Conservation (phyloP, 1,140 invertebrate species). For the Hylaeus anthracinus region DNA sequence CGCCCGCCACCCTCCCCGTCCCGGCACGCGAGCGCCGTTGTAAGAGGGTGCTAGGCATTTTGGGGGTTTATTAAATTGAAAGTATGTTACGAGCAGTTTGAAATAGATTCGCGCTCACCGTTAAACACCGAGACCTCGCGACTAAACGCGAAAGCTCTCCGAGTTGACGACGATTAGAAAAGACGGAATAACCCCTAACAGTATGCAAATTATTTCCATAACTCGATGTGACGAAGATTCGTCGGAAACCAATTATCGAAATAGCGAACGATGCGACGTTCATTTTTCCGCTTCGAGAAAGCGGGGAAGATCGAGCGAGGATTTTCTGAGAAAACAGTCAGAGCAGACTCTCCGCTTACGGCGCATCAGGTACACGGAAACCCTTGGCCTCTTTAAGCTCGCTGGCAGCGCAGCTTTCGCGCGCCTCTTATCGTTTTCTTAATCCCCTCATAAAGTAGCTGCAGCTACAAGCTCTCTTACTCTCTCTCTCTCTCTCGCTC, state of each 20-base stretch:
- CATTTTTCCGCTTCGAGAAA: not conserved
- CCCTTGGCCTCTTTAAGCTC: slow-evolving; percentile 61
- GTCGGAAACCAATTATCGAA: too few relatives aligned
- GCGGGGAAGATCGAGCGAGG: slow-evolving; percentile 1
- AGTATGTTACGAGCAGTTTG: slow-evolving; percentile 71
- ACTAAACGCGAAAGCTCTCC: too few relatives aligned
- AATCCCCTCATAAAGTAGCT: slow-evolving; percentile 72
- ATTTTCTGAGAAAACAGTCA: slow-evolving; percentile 10
- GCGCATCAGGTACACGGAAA: slow-evolving; percentile 52
- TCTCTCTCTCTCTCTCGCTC: slow-evolving; percentile 48
- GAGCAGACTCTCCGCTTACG: slow-evolving; percentile 50
- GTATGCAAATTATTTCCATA: too few relatives aligned
- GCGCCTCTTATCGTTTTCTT: slow-evolving; percentile 70
- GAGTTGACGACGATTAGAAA: not conserved
- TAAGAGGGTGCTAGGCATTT: slow-evolving; percentile 68
- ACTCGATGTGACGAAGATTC: too few relatives aligned
- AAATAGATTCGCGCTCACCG: slow-evolving; percentile 32
- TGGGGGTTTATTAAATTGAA: slow-evolving; percentile 79
- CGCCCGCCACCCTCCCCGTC: slow-evolving; percentile 70
- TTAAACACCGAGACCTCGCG: slow-evolving; percentile 26
- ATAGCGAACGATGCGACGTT: not conserved
- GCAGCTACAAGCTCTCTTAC: slow-evolving; percentile 55
- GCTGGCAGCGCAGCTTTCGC: slow-evolving; percentile 65
- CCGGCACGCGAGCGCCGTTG: slow-evolving; percentile 69
- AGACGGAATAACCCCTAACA: not conserved